These are phyloP conservation scores for Amphiprion ocellaris DNA, from an alignment of 2,113 vertebrate species.

Conservation along the genomic window DNA sequence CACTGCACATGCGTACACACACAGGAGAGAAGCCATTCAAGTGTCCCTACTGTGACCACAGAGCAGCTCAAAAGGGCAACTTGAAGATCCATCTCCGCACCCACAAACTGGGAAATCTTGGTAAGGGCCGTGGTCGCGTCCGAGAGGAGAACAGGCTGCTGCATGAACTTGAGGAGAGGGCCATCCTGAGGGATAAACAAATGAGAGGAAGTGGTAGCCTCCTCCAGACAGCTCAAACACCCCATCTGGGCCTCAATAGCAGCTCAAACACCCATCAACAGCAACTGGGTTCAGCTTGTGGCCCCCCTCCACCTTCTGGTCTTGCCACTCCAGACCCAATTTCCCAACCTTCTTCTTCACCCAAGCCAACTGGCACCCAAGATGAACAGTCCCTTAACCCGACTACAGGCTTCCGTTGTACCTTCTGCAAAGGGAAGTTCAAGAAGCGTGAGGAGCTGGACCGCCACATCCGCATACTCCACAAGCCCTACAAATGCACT, in stretches of 20 bases:
- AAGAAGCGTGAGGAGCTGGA: constrained; percentile 98
- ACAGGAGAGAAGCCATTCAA: constrained; percentile 99
- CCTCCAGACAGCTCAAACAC: constrained; percentile 88
- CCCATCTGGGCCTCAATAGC: constrained; percentile 79
- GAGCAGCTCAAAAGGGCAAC: constrained; percentile 98
- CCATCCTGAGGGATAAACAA: constrained; percentile 97
- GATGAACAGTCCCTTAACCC: constrained; percentile 89
- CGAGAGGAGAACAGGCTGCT: constrained; percentile 96
- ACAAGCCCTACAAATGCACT: constrained; percentile 99
- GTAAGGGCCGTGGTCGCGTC: constrained; percentile 96
- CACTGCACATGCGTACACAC: constrained; percentile 98
- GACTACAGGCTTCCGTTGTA: constrained; percentile 94
- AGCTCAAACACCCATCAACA: constrained; percentile 86
- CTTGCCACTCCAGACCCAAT: constrained; percentile 87
- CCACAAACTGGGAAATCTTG: constrained; percentile 97
- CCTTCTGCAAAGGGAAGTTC: constrained; percentile 99
- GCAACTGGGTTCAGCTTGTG: constrained; percentile 89
- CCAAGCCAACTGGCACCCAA: constrained; percentile 88
- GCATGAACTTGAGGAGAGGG: constrained; percentile 97
- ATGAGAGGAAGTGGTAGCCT: constrained; percentile 90
- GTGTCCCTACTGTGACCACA: constrained; percentile 98
- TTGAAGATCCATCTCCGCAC: constrained; percentile 98
- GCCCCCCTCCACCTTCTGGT: constrained; percentile 87
- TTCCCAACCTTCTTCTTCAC: constrained; percentile 90
- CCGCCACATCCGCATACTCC: constrained; percentile 97